Percentiles rank a stretch among this genome's conserved stretches.
Conservation (phyloP, 2,888 invertebrate species). For the Polyploca ridens region DNA sequence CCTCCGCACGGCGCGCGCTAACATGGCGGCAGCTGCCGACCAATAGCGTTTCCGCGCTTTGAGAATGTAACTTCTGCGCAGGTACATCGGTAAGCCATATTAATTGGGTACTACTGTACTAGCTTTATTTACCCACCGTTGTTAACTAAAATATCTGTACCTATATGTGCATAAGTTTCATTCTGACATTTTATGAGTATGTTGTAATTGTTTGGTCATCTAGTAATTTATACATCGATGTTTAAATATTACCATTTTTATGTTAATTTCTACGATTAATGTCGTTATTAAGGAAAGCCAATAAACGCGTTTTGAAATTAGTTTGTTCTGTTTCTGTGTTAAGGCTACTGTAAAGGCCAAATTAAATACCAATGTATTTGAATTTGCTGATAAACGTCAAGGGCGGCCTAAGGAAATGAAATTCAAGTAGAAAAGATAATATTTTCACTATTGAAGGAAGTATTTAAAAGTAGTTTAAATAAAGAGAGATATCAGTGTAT, state of each 20-base stretch:
- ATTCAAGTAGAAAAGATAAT: neutral
- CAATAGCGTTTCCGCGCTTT: too few species aligned
- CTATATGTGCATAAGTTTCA: too few species aligned
- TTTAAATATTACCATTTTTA: neutral
- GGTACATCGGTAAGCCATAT: too few species aligned
- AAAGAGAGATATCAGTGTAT: neutral
- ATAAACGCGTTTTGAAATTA: neutral
- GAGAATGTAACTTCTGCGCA: too few species aligned
- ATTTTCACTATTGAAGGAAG: neutral
- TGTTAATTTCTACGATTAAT: neutral
- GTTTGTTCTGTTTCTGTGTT: conserved; percentile 10
- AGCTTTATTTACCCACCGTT: too few species aligned
- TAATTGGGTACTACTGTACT: too few species aligned
- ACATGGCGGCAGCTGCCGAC: too few species aligned
- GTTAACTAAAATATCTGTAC: too few species aligned
- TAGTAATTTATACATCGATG: neutral
- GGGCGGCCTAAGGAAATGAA: neutral
- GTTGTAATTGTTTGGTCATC: neutral
- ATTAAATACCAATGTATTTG: neutral
- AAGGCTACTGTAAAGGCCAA: conserved; percentile 3
- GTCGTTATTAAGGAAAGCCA: neutral
- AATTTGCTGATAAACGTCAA: conserved; percentile 5
- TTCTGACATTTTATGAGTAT: too few species aligned
- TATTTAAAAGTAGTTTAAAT: neutral
- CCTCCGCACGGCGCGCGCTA: too few species aligned